Evolutionary conservation across 2,113 vertebrate genomes (phyloP), one percentile per base, ranked within the genome.

Genomic region (Chaenogobius annularis): DNA sequence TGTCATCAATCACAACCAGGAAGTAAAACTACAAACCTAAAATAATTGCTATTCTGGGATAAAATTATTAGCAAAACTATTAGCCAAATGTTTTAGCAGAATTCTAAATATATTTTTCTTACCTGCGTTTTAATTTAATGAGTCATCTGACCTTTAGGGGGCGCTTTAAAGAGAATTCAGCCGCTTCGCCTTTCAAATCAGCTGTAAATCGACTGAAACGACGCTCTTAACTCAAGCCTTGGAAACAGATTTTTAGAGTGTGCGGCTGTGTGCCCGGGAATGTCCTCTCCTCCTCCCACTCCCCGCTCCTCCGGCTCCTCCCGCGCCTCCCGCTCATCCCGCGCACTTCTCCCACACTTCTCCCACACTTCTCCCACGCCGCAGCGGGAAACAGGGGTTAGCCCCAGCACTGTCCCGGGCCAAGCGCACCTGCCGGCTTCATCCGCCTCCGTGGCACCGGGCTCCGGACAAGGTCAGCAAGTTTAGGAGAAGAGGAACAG

Each of bases 271-370:
- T 17, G 79, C 86, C 84, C 78, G 11, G 87, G 89, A 89, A 88
- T 85, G 87, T 89, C 89, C 87, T 90, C 83, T 83, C 79, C 68
- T 59, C 68, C 52, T 31, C 65, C 63, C 63, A 82, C 79, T 65
- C 58, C 68, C 44, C 40, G 58, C 63, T 64, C 59, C 59, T 40
- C 65, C 47, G 1, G 46, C 87, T 90, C 84, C 83, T 81, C 68
- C 63, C 72, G 20, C 8, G 68, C 44, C 69, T 66, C 46, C 79
- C 80, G 43, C 76, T 74, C 75, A 75, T n/a, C n/a, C n/a, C n/a
- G 83, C 87, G 70, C 80, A 79, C 85, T 78, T 78, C 82, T 80
- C 87, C 89, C 86, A 85, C 86, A 68, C 80, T n/a, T n/a, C n/a
- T n/a, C n/a, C 84, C 87, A 72, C 80, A 79, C 85, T 78, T 78